Evolutionary conservation across 1,140 invertebrate species (phyloP).

Genomic region (Triops longicaudatus): DNA sequence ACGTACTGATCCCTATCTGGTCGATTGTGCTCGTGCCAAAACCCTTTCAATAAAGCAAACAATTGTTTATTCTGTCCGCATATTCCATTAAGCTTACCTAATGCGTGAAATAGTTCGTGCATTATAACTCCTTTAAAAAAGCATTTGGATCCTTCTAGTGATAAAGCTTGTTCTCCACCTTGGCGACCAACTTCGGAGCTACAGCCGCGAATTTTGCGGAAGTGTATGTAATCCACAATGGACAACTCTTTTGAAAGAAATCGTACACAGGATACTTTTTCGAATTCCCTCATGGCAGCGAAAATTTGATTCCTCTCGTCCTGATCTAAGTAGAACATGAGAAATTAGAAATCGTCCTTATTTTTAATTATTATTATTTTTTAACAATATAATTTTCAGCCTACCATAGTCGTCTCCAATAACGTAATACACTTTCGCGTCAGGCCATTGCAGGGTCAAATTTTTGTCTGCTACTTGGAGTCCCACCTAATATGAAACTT

Average conservation of each 20-base stretch:
- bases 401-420: not conserved
- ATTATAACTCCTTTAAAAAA: constrained; percentile 22
- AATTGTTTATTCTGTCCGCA: too few relatives aligned
- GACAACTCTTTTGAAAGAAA: not conserved
- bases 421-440: not conserved
- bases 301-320: not conserved
- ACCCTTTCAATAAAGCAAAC: constrained; percentile 10
- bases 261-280: not conserved
- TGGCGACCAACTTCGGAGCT: constrained; percentile 21
- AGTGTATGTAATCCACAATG: constrained; percentile 20
- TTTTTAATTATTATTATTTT: too few relatives aligned
- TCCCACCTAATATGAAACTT: not conserved
- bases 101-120: constrained; percentile 24
- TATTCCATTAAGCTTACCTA: constrained; percentile 17
- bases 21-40: constrained; percentile 27
- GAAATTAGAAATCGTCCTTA: not conserved
- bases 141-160: constrained; percentile 17
- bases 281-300: not conserved
- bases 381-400: not conserved
- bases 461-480: not conserved
- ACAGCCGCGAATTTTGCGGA: constrained; percentile 21
- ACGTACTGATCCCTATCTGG: constrained; percentile 24
- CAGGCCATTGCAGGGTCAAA: not conserved
- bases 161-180: constrained; percentile 24
- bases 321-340: not conserved